Evolutionary conservation across 2,113 vertebrate genomes (phyloP).

Genomic region (Hippopotamus amphibius): DNA sequence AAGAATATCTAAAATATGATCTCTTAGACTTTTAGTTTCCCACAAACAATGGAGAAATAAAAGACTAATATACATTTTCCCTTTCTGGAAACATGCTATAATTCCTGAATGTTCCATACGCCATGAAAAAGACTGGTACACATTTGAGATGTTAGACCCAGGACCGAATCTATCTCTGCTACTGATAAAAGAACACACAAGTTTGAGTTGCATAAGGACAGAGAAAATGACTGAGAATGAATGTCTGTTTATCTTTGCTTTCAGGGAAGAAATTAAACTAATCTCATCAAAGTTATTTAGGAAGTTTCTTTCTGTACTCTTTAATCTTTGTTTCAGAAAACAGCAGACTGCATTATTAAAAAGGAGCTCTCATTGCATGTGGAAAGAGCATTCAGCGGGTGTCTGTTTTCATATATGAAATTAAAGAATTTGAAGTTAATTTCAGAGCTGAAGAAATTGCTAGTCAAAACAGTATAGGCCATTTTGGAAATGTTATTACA

Average conservation of each 20-base stretch:
- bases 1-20: conserved; percentile 18
- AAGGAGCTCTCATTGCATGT: conserved; percentile 65
- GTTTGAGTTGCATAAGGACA: conserved; percentile 51
- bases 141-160: conserved; percentile 62
- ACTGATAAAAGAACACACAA: conserved; percentile 55
- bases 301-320: conserved; percentile 73
- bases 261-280: conserved; percentile 77
- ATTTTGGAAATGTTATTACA: conserved; percentile 68
- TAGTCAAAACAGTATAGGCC: conserved; percentile 74
- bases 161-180: not conserved
- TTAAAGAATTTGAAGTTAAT: conserved; percentile 76
- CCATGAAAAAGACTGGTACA: not conserved
- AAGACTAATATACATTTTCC: not conserved
- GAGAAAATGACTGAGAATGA: conserved; percentile 71
- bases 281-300: conserved; percentile 77
- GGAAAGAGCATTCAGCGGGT: conserved; percentile 65
- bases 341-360: conserved; percentile 75
- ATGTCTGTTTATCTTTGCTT: conserved; percentile 80
- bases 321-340: conserved; percentile 80
- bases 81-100: not conserved
- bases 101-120: conserved; percentile 24
- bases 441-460: conserved; percentile 63
- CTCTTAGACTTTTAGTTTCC: conserved; percentile 3
- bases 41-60: not conserved
- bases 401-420: conserved; percentile 78